Conservation (phyloP, 1,140 invertebrate species). For the Cydia strobilella region DNA sequence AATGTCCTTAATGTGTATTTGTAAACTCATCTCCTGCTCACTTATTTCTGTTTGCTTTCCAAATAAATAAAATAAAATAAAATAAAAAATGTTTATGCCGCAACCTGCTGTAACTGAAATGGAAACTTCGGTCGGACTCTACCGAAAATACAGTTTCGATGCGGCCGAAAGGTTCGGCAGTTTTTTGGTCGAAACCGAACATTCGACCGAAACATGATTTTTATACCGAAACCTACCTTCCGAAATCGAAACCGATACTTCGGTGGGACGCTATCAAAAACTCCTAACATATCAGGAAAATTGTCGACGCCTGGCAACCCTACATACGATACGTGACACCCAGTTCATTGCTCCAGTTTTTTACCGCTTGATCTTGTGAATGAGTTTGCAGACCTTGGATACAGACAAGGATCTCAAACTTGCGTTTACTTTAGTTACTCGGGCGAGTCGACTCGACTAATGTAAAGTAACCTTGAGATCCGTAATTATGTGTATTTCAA, state of each 20-base stretch:
- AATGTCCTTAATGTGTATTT: too few relatives aligned
- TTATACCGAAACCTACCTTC: neutral
- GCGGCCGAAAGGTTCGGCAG: too few relatives aligned
- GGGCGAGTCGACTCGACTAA: neutral
- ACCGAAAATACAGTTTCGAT: too few relatives aligned
- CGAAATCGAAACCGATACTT: neutral
- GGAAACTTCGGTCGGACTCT: too few relatives aligned
- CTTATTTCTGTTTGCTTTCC: too few relatives aligned
- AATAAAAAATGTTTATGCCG: too few relatives aligned
- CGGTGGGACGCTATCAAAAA: neutral
- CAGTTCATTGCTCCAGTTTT: constrained; percentile 77
- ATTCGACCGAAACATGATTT: neutral
- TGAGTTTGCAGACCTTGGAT: constrained; percentile 67
- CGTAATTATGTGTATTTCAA: constrained; percentile 12
- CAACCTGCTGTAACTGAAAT: too few relatives aligned
- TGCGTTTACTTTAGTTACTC: constrained; percentile 41
- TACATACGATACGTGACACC: constrained; percentile 70
- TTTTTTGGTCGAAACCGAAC: too few relatives aligned
- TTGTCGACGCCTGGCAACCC: neutral
- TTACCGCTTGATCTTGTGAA: constrained; percentile 73
- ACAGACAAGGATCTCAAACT: constrained; percentile 47
- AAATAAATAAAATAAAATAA: too few relatives aligned
- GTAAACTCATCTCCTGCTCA: too few relatives aligned
- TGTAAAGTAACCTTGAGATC: neutral
- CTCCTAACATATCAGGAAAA: neutral